Base-by-base conservation (phyloP, 2,888 invertebrate species). In the Chrysolina haemoptera region DNA sequence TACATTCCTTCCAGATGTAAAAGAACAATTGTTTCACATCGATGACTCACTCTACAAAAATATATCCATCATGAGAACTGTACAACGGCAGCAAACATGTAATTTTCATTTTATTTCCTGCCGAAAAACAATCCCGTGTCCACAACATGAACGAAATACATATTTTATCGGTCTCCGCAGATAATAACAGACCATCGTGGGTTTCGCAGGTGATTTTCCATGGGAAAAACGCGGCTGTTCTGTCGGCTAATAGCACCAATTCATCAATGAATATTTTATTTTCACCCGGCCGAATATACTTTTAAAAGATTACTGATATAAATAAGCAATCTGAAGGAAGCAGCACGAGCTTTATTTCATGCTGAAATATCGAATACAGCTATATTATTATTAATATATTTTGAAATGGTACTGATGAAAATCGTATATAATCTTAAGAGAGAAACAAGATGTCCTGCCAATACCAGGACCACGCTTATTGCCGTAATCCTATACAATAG, bases 121-220 rank as follows among this genome's bases (percentile, higher is more conserved):
- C 53, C 59, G 9, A 53, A 53, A 67, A 67, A 67, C 67, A 67
- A 67, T 53, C 40, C 50, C 18, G 10, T 22, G 43, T 20, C 27
- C 16, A 35, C n/a, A 68, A 72, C 74, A 76, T 73, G 74, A 68
- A 74, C 67, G 68, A 70, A 79, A 82, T 83, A 77, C 78, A 84
- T 84, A 84, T 83, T 84, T 84, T 80, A 84, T 83, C 79, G 81
- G 80, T 78, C 80, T 50, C 82, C 81, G 82, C 83, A 81, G 83
- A 82, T 84, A 84, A 85, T 85, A 82, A 84, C 83, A 83, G 77
- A 81, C 82, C 82, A 78, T 81, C 69, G 71, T 50, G 67, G 79
- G 82, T 81, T 83, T 83, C 80, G 79, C 84, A 82, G 84, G 84
- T 84, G 85, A 85, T 85, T 85, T 84, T 82, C 84, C 82, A 83